Conservation (phyloP, 2,888 invertebrate genomes). For the Poecilobothrus nobilitatus region DNA sequence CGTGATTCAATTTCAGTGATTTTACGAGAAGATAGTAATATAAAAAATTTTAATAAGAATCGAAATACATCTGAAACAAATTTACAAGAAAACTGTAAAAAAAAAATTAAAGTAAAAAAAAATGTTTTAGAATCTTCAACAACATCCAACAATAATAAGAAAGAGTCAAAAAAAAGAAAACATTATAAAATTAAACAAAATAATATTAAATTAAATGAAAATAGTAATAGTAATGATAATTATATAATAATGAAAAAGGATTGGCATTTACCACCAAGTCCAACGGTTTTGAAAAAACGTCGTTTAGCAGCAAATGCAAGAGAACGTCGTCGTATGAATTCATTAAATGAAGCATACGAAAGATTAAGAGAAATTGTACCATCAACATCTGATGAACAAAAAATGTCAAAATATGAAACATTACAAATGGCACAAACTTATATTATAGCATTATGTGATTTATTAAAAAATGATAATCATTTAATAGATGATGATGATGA, state of each 20-base stretch:
- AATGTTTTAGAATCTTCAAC: no score
- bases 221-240: not conserved
- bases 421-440: conserved; percentile 73
- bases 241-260: not conserved
- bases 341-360: conserved; percentile 69
- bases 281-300: conserved; percentile 51
- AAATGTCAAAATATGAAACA: conserved; percentile 68
- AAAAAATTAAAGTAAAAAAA: no score
- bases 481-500: conserved; percentile 17
- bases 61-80: no score
- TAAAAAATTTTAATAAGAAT: no score
- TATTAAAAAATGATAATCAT: conserved; percentile 45
- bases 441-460: conserved; percentile 59
- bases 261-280: conserved; percentile 44
- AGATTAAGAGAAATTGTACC: conserved; percentile 62
- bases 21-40: no score
- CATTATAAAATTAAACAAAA: not conserved
- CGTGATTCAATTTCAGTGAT: no score
- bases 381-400: conserved; percentile 58
- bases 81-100: no score
- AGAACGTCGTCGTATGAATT: conserved; percentile 65
- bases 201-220: not conserved
- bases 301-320: conserved; percentile 66
- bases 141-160: no score
- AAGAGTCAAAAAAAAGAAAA: not conserved